Conservation (phyloP, 2,888 invertebrate species). For the Diarsia dahlii region DNA sequence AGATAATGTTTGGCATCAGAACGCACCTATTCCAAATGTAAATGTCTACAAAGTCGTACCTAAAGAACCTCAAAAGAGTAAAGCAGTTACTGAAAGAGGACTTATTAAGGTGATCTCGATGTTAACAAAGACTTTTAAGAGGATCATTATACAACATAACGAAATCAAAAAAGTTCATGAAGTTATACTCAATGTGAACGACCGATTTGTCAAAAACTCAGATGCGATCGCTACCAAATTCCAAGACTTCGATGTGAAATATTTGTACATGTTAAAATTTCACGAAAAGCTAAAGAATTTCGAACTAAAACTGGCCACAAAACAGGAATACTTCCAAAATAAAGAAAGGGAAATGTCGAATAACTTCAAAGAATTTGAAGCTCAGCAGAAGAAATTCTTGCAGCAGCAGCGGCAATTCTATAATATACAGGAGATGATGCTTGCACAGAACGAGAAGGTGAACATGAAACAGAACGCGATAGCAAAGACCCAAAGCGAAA, state of each 20-base stretch:
- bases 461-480: conserved; percentile 82
- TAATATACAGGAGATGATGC: conserved; percentile 82
- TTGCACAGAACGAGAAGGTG: conserved; percentile 85
- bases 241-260: conserved; percentile 81
- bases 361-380: conserved; percentile 82
- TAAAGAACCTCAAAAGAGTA: conserved; percentile 71
- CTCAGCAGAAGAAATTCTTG: conserved; percentile 84
- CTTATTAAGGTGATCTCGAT: conserved; percentile 83
- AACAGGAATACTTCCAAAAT: conserved; percentile 73
- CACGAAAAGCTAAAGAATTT: conserved; percentile 76
- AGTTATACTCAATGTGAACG: conserved; percentile 74
- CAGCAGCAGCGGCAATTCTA: conserved; percentile 85
- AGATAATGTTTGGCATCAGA: conserved; percentile 79
- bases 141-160: conserved; percentile 83
- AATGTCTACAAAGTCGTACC: conserved; percentile 77
- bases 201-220: conserved; percentile 77
- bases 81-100: conserved; percentile 80
- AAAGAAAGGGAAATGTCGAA: conserved; percentile 78
- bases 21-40: conserved; percentile 69
- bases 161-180: conserved; percentile 81
- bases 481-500: conserved; percentile 84
- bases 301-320: conserved; percentile 72
- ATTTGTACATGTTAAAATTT: conserved; percentile 74
- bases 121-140: conserved; percentile 85
- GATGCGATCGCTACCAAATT: conserved; percentile 74